A percentile compares a stretch with the other conserved stretches of the same genome.
Conservation (phyloP, 2,113 vertebrate genomes). For the rabbit (Oryctolagus cuniculus) region DNA sequence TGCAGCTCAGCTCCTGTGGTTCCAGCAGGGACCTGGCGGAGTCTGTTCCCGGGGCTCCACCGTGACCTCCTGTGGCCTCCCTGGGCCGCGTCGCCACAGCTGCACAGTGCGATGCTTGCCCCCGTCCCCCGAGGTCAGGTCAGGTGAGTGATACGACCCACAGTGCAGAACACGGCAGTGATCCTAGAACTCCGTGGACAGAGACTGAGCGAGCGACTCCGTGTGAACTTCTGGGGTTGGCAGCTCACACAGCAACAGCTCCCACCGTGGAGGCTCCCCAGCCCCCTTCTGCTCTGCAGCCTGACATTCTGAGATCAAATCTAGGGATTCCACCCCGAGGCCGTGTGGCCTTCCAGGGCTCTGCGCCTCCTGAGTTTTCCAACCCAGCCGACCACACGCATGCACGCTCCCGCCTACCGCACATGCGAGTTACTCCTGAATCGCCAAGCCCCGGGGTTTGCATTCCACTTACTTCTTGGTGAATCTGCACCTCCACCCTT, state of each 20-base stretch:
- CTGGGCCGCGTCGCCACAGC: not conserved
- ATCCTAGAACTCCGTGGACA: not conserved
- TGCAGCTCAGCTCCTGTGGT: no score
- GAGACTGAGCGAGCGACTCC: not conserved
- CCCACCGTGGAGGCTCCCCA: no score
- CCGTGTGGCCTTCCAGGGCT: not conserved
- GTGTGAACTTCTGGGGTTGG: not conserved
- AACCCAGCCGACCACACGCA: rapidly evolving
- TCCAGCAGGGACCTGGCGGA: no score
- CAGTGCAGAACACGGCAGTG: no score
- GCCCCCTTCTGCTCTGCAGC: no score
- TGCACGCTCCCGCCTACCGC: rapidly evolving
- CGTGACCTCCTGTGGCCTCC: no score
- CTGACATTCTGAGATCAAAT: no score
- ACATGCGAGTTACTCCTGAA: rapidly evolving
- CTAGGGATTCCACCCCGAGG: no score
- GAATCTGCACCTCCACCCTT: not conserved
- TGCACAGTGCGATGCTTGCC: not conserved
- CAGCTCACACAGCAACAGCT: not conserved
- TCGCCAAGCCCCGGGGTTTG: not conserved
- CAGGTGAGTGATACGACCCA: no score
- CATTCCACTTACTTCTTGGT: not conserved
- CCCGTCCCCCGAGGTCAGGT: not conserved
- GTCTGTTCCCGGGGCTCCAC: no score
- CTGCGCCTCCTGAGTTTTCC: rapidly evolving